Base-by-base conservation (phyloP, 2,888 invertebrate species). In the Cylloceria caligata region DNA sequence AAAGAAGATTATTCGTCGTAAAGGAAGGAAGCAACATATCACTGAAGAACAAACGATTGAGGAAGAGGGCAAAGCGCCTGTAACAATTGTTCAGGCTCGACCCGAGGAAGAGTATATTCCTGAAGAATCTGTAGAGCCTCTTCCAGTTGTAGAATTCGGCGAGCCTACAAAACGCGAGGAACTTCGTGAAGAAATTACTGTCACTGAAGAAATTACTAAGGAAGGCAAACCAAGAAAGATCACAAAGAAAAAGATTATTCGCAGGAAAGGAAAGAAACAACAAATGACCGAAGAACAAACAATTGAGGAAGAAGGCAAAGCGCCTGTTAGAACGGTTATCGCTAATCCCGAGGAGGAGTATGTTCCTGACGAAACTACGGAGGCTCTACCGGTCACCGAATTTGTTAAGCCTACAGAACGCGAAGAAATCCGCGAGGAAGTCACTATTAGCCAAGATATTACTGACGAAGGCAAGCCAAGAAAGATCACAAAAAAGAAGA, bases 1-100 rank as follows among this genome's bases (percentile, higher is more conserved):
- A n/a, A 91, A 92, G 83, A 92, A 89, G 11, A 89, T 92, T 5
- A 93, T 91, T 72, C 93, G 91, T 79, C 91, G 87, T 11, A 88
- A 92, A 72, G 93, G 92, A 6, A 89, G 88, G 3, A 91, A 91
- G 65, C 92, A 93, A 24, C 92, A 93, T 87, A 90, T 93, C 0
- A 93, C 93, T 0, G 93, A 93, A 74, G 92, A 93, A 34, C 91
- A 92, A 30, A 89, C 89, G n/a, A 89, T 93, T 0, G 90, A 91
- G 80, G 92, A 92, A 71, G 93, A 93, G 3, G 92, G 91, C 27
- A 91, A 93, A 67, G 81, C 87, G 9, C 92, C 93, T 0, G 85
- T 92, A 0, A 92, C 91, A 0, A 92, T 91, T 0, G 90, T 93
- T 0, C 87, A 89, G 19, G 89, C 76, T 0, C 90, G 76, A 88